Evolutionary conservation across 2,888 invertebrate species (phyloP), one percentile per base, ranked within the genome.

Genomic region (Spialia ferax): DNA sequence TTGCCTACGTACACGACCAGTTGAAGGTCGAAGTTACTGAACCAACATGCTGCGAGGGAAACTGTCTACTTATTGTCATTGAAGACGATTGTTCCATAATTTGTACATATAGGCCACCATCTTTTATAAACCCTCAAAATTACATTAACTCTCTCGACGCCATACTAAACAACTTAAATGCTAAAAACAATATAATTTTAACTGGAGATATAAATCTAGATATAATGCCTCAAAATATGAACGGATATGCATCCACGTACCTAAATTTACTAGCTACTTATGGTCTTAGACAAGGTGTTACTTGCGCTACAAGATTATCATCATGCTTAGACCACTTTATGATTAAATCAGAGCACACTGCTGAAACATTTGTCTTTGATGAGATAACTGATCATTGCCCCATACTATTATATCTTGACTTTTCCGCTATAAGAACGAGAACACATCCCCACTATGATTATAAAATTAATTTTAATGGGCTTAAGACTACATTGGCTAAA

Each of bases 171-270:
- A 8, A 20, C 2, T 18, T 8, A 18, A 48, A 20, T 18, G 8
- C 2, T 18, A 48, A 20, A 20, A 18, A 48, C 20, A 48, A 48
- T 18, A 18, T 48, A n/a, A 48, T 48, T 20, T 48, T 48, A 8
- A 20, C 20, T 15, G 48, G 48, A 10, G 48, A 48, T 10, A 20
- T 48, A 8, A 48, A 48, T 20, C 2, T 48, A 1, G 18, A 48
- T 18, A 48, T 18, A 18, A n/a, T 48, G 7, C 20, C 48, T 18
- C 63, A 70, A 18, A 48, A 48, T 4, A 6, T 20, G 8, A 48
- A n/a, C 6, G 48, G 20, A 3, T 15, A 48, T 15, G 1, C 20
- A 20, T 18, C 20, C 1, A 18, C 1, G 15, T 48, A 48, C 15
- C 48, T 48, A 6, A 48, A 48, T 7, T 18, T 48, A 20, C 2